Evolutionary conservation across 2,113 vertebrate genomes (phyloP), one percentile per base, ranked within the genome.

Genomic region (Fregata magnificens): DNA sequence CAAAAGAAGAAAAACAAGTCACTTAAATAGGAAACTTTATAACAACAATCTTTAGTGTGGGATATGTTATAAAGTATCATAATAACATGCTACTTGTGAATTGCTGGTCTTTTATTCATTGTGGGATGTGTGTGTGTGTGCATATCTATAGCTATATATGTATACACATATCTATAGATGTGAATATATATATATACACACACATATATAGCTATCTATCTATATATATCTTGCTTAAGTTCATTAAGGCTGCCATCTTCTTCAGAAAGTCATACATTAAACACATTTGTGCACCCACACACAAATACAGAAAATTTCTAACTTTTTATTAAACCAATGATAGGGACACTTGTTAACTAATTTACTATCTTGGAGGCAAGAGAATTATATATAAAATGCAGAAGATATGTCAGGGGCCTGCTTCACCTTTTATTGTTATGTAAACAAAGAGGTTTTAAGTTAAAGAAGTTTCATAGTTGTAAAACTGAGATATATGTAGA

Each of bases 101-200:
- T 90, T 95, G 66, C 49, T 88, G 32, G 73, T 67, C 73, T 80
- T 93, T 93, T 84, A 91, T 94, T 97, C 61, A 55, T 36, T 95
- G 84, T 71, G 55, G 90, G n/a, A 65, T 88, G 42, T 87, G 58
- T 74, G 86, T 74, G 86, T 88, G 74, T 62, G 3, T 17, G 45
- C 18, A 26, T 65, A 44, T 77, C 28, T 53, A 34, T 18, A 22
- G 20, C 24, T 71, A 34, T 69, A 17, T 29, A 14, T 40, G 6
- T 32, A 10, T 67, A 38, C 44, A 20, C 2, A 29, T 72, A 24
- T 65, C 26, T 59, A 6, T 47, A 56, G 47, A 52, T 52, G 17
- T 38, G n/a, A 81, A 50, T 36, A 63, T 3, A n/a, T 44, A 67
- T 12, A 16, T n/a, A 29, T 4, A 69, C 4, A 34, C 19, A 32